These are phyloP conservation scores for Coregonus clupeaformis DNA, from an alignment of 2,113 vertebrate species.

Conservation along the genomic window DNA sequence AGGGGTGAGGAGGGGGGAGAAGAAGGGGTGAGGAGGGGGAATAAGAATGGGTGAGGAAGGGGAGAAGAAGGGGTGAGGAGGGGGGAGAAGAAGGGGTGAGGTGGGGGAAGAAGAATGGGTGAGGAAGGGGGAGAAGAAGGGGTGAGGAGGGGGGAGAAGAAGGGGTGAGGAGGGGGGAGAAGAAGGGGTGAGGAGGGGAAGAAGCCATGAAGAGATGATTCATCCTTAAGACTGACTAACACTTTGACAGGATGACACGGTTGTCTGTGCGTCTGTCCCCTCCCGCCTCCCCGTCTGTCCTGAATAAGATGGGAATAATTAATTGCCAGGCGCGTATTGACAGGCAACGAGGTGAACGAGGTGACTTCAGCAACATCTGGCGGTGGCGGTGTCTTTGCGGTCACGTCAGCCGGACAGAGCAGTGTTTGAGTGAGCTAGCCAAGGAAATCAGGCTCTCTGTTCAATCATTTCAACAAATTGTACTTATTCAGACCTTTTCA, in stretches of 20 bases:
- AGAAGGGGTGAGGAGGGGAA: not conserved
- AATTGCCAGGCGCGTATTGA: conserved; percentile 11
- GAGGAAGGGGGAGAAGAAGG: not conserved
- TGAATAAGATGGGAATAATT: conserved; percentile 44
- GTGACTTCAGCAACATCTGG: not conserved
- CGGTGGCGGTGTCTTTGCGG: not conserved
- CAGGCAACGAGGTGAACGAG: not conserved
- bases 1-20: conserved; percentile 5
- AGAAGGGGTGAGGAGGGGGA: not conserved
- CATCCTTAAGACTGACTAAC: not conserved
- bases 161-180: conserved; percentile 3
- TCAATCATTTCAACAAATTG: too few species aligned
- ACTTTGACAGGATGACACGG: conserved; percentile 41
- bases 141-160: not conserved
- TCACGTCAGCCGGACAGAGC: conserved; percentile 9
- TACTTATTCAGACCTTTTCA: not conserved
- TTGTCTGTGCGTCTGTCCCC: not conserved
- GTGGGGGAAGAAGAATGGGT: not conserved
- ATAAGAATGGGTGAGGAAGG: not conserved
- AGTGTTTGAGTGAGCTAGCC: conserved; percentile 7
- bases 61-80: not conserved
- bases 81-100: too few species aligned
- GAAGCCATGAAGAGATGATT: not conserved
- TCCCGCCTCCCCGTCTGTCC: conserved; percentile 29
- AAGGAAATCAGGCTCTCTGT: too few species aligned